Base-by-base conservation (phyloP, 2,113 vertebrate genomes). In the Progne subis region DNA sequence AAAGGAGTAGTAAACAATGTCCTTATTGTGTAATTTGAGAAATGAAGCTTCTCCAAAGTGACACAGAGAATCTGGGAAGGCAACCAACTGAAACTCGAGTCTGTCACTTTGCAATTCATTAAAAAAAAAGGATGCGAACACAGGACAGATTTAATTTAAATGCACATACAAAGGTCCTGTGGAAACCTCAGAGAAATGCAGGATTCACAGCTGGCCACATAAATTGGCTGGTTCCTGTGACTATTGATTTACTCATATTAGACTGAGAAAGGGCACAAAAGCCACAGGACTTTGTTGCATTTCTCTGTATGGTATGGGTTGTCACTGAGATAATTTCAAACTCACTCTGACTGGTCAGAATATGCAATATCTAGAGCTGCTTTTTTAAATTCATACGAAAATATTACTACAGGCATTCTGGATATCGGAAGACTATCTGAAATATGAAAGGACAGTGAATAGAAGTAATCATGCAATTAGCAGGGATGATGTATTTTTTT, bases 121-220 rank as follows among this genome's bases (percentile, higher is more conserved):
- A 57, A 7, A 1, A 49, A 68, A 72, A 67, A 24, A 21, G 25
- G 18, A 78, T 50, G 18, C 34, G 34, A 78, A 78, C 0, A 0
- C 14, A 71, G 9, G 26, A 75, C 17, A 92, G 26, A 47, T 87
- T 71, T 78, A 89, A 89, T 84, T 89, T 84, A 79, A 91, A 89
- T 64, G 17, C 60, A 3, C 8, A 19, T 20, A 16, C 16, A 43
- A 34, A 81, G 2, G 8, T 72, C 83, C 26, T n/a, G 24, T 44
- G 49, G 39, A 92, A 95, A 70, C 23, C 63, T 91, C 59, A 63
- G 68, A 88, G 64, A 91, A 94, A 78, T 67, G 4, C 12, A 87
- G 26, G 4, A 17, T 75, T 92, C 70, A 60, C 39, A 92, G 57
- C 32, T 87, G 29, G 32, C 26, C 56, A 49, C 37, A n/a, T 19